Evolutionary conservation across 1,140 invertebrate species (phyloP).

Genomic region (Aplysia californica): DNA sequence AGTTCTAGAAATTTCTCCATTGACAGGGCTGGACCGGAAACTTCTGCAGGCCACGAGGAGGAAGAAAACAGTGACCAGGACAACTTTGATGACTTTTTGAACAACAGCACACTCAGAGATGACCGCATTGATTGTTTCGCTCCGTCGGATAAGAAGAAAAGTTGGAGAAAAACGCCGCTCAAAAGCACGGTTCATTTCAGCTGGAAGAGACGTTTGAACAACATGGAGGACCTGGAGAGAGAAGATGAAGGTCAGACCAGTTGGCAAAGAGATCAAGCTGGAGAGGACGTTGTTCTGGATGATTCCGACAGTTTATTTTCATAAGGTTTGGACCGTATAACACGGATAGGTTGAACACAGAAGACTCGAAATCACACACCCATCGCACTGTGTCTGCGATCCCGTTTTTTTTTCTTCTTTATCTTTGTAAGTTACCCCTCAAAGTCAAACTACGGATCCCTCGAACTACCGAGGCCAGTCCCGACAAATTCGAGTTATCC

Average conservation of each 20-base stretch:
- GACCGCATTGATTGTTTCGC: slow-evolving; percentile 39
- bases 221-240: neutral
- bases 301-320: slow-evolving; percentile 22
- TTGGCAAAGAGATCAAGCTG: neutral
- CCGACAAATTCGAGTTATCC: too few species aligned
- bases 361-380: too few species aligned
- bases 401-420: too few species aligned
- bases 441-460: too few species aligned
- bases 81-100: slow-evolving; percentile 19
- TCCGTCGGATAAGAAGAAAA: slow-evolving; percentile 10
- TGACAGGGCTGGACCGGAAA: neutral
- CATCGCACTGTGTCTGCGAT: too few species aligned
- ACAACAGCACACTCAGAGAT: slow-evolving; percentile 40
- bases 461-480: too few species aligned
- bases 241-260: neutral
- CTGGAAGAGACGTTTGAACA: neutral
- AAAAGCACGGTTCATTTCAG: slow-evolving; percentile 21
- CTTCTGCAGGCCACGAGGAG: neutral
- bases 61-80: neutral
- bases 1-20: neutral
- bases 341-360: too few species aligned
- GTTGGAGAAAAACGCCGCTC: slow-evolving; percentile 33
- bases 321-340: neutral
- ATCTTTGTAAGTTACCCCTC: too few species aligned
- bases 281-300: neutral